phyloP scores from a whole-genome alignment of 2,113 vertebrate species.

The Phalacrocorax pelagicus region DNA sequence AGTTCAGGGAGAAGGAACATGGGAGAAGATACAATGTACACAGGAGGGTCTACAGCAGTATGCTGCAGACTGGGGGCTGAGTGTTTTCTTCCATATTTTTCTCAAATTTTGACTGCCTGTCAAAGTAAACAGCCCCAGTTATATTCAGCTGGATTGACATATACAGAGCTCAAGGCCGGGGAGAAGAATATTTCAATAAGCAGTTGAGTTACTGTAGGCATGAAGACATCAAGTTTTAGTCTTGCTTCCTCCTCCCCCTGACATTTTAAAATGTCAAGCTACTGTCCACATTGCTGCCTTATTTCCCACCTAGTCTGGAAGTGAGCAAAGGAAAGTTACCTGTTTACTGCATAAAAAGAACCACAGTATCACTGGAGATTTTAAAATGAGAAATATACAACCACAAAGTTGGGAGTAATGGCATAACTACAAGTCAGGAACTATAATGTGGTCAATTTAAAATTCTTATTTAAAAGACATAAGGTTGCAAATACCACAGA shows the following conservation, averaged over 20 bases:
- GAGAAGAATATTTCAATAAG: slow-evolving; percentile 21
- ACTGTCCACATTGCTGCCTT: background rate
- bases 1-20: background rate
- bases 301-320: background rate
- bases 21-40: background rate
- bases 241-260: background rate
- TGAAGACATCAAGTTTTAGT: slow-evolving; percentile 9
- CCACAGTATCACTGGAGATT: background rate
- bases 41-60: background rate
- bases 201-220: slow-evolving; percentile 15
- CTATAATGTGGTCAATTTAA: background rate
- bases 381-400: background rate
- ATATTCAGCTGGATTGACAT: slow-evolving; percentile 49
- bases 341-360: background rate
- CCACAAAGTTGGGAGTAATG: background rate
- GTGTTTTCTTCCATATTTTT: background rate
- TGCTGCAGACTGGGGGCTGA: background rate
- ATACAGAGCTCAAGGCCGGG: background rate
- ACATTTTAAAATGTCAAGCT: slow-evolving; percentile 55
- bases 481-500: background rate
- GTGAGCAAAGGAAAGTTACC: background rate
- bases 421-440: background rate
- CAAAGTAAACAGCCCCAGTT: slow-evolving; percentile 47
- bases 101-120: background rate
- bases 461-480: background rate